Percentiles rank a stretch among this genome's conserved stretches.
Evolutionary conservation across 1,140 invertebrate species (phyloP).

Genomic region (Zeugodacus cucurbitae): DNA sequence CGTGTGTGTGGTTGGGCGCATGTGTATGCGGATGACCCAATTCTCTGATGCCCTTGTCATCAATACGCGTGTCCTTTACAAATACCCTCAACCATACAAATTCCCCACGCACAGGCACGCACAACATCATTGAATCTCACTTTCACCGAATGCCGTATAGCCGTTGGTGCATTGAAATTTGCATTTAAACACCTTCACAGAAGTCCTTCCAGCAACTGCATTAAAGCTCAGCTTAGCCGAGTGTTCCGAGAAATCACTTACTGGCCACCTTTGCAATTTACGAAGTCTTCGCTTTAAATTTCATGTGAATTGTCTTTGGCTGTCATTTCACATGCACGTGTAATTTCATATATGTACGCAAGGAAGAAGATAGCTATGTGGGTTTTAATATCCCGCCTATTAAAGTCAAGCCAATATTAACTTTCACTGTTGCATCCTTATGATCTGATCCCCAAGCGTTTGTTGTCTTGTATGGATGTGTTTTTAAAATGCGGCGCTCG

Average conservation of each 20-base stretch:
- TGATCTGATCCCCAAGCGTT: background rate
- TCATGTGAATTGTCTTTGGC: background rate
- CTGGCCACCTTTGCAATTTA: background rate
- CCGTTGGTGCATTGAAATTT: background rate
- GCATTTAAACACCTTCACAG: background rate
- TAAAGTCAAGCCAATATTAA: conserved; percentile 1
- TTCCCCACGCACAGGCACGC: background rate
- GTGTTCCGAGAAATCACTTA: background rate
- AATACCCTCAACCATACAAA: background rate
- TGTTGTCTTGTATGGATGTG: background rate
- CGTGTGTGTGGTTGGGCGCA: background rate
- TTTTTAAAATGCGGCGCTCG: background rate
- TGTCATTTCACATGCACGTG: background rate
- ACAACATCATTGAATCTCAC: background rate
- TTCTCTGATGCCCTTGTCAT: background rate
- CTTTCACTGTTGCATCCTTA: background rate
- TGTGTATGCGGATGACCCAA: background rate
- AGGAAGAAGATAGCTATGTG: background rate
- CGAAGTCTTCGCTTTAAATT: background rate
- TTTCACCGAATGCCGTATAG: conserved; percentile 1
- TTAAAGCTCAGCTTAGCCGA: background rate
- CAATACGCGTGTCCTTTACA: background rate
- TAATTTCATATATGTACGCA: background rate
- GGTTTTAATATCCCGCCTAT: background rate
- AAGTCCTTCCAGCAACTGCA: background rate